Evolutionary conservation across 2,797 vertebrate genomes (phyloP), one percentile per base, ranked within the genome.

Genomic region (Poeciliopsis infans): DNA sequence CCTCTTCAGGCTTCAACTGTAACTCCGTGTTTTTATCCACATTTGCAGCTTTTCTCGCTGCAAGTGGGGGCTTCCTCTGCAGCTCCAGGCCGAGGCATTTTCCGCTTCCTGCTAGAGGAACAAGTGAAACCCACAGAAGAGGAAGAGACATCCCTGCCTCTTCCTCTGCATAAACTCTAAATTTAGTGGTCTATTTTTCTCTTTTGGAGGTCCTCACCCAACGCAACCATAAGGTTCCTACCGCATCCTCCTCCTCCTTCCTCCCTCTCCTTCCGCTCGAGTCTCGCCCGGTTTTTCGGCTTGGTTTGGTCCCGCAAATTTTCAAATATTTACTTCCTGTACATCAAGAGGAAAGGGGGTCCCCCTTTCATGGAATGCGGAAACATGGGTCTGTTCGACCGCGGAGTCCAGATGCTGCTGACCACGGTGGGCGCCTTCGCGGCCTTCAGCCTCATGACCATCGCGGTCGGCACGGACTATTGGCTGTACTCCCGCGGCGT

Each of bases 321-420:
- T 95, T 96, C 96, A 96, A 96, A 96, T 96, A 96, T 96, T 96
- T 96, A 96, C 94, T 96, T 96, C 95, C 94, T 96, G 89, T 96
- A 96, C 93, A 95, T 96, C 93, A 96, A 96, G 93, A 95, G 95
- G 95, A 96, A 96, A 96, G 96, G 96, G 96, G 96, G 97, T 96
- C 96, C 97, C 97, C 97, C 98, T 97, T 98, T 98, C 98, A 97
- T 99, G 98, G 97, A 99, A 98, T 99, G 98, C 97, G 97, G 98
- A 96, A 99, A 97, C 97, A 99, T 99, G 98, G 98, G 97, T 96
- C 97, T 99, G 96, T 99, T 99, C 98, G 98, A 99, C 96, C 97
- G 98, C 96, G 97, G 98, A 96, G 97, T 99, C 95, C 98, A 99
- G 96, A 99, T 99, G 97, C 97, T 99, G 96, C 97, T 99, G 96